Evolutionary conservation across 1,140 invertebrate genomes (phyloP), one percentile per base, ranked within the genome.

Genomic region (Dendroctonus valens): DNA sequence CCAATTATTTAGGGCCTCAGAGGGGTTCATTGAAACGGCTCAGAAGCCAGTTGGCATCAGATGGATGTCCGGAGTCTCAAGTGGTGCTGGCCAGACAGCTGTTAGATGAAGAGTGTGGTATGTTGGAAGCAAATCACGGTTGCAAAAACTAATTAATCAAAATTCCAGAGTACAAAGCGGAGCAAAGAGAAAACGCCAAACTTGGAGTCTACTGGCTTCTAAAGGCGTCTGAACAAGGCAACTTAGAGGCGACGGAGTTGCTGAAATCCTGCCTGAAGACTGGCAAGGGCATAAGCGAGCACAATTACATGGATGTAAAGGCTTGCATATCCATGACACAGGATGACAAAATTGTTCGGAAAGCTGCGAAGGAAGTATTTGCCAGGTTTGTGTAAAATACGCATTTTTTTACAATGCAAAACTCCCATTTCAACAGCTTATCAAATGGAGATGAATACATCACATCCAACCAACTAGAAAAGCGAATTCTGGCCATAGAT

Each of bases 181-280:
- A 87, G 53, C 82, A 81, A 70, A 82, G 82, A 70, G 85, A 87
- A 73, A 90, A 90, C 79, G 84, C 83, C 7, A 78, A 83, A 44
- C 72, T 86, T 63, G 93, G 92, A 0, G 86, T 96, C 44, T 89
- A 92, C 73, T 96, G 93, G 93, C 76, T 97, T 6, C 89, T 93
- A 11, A 90, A 90, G 79, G 92, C 94, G 0, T 93, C 93, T 0
- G 89, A 93, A 73, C 92, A 95, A 78, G 93, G 93, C 3, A 92
- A 94, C 76, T 83, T 88, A 66, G 91, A 93, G 76, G 93, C 93
- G 5, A 92, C 91, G 26, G 84, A 87, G 60, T 83, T 93, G 70
- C 81, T 97, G 40, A 83, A 84, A 73, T 84, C 91, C 78, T 95
- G 93, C 79, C 85, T 91, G 44, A 83, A 87, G 37, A 87, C 85